These are phyloP conservation scores for Aphaenogaster floridana DNA, from an alignment of 1,140 invertebrate species.

Conservation along the genomic window DNA sequence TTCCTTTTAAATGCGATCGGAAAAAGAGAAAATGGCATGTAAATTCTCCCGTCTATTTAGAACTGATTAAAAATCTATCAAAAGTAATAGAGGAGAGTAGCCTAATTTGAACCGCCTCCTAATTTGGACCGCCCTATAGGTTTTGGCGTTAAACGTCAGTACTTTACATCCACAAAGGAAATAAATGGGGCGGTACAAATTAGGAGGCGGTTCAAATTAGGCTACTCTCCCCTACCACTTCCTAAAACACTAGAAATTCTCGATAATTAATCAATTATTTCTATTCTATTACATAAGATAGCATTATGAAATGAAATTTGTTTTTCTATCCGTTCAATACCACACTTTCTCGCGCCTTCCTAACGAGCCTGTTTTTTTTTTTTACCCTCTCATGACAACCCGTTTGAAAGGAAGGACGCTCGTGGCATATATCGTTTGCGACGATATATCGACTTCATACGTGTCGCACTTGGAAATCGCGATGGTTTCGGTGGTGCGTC, in stretches of 20 bases:
- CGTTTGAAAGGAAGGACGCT: slow-evolving; percentile 35
- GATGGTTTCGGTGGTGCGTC: slow-evolving; percentile 53
- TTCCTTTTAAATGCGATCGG: background rate
- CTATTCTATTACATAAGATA: background rate
- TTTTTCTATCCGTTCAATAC: slow-evolving; percentile 1
- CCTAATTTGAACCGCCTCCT: too few relatives aligned
- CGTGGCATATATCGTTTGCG: slow-evolving; percentile 34
- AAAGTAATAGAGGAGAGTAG: too few relatives aligned
- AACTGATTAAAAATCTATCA: background rate
- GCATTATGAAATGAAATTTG: background rate
- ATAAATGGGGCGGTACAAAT: too few relatives aligned
- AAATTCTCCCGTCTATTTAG: background rate
- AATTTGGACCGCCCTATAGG: too few relatives aligned
- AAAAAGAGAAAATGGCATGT: background rate
- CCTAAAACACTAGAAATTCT: background rate
- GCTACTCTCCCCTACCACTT: background rate
- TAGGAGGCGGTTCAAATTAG: too few relatives aligned
- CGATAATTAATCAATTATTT: background rate
- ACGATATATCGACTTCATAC: slow-evolving; percentile 65
- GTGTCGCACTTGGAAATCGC: slow-evolving; percentile 74
- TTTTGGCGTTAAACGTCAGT: too few relatives aligned
- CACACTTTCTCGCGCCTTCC: background rate
- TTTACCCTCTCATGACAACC: background rate
- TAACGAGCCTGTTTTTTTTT: slow-evolving; percentile 48
- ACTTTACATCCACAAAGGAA: too few relatives aligned